Conservation (phyloP, 2,888 invertebrate genomes). For the Neuroscelio doddi region DNA sequence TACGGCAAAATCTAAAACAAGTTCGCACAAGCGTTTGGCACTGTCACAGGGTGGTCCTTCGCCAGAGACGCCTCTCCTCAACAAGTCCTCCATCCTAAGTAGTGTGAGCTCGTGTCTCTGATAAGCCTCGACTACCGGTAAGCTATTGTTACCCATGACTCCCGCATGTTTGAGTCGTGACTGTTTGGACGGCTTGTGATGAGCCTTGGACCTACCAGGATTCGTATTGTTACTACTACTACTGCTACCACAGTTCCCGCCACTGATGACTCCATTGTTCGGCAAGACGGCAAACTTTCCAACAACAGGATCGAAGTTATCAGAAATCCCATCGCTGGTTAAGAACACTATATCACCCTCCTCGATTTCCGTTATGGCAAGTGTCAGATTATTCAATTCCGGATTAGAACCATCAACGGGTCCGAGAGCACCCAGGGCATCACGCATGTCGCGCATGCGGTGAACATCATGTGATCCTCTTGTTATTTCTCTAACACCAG, state of each 20-base stretch:
- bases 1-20: slow-evolving; percentile 84
- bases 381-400: slow-evolving; percentile 89
- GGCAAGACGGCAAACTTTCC: slow-evolving; percentile 84
- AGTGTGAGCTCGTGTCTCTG: slow-evolving; percentile 84
- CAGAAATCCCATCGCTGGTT: slow-evolving; percentile 92
- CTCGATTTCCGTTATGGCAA: slow-evolving; percentile 86
- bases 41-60: slow-evolving; percentile 77
- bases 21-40: slow-evolving; percentile 80
- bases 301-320: slow-evolving; percentile 93
- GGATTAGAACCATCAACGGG: slow-evolving; percentile 90
- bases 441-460: slow-evolving; percentile 89
- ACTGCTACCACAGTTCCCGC: slow-evolving; percentile 31
- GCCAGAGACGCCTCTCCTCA: slow-evolving; percentile 79
- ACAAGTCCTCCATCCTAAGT: slow-evolving; percentile 82
- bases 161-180: slow-evolving; percentile 51
- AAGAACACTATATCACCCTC: slow-evolving; percentile 88
- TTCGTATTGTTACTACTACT: slow-evolving; percentile 43
- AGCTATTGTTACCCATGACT: slow-evolving; percentile 67
- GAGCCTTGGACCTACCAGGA: slow-evolving; percentile 50
- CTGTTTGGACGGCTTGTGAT: slow-evolving; percentile 58
- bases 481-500: slow-evolving; percentile 88
- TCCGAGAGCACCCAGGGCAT: slow-evolving; percentile 90
- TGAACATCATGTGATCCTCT: slow-evolving; percentile 88
- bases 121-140: slow-evolving; percentile 82
- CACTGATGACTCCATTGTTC: slow-evolving; percentile 39